phyloP scores from a whole-genome alignment of 2,113 vertebrate genomes.

The Corythornis madagascariensis region DNA sequence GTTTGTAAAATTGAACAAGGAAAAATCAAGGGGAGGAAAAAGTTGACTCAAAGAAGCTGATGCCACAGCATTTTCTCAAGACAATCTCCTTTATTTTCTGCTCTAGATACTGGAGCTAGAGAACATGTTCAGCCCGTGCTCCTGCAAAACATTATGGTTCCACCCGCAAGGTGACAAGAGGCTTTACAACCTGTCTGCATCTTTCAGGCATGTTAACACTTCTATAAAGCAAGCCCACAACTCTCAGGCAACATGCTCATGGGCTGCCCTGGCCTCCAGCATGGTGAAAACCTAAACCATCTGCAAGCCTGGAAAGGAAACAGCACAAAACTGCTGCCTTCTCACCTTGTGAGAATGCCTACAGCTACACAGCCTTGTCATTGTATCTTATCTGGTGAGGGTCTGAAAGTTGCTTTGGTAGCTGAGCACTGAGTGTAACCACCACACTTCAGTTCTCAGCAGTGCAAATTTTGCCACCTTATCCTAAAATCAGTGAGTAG shows the following conservation, averaged over 20 bases:
- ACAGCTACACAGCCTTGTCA: not conserved
- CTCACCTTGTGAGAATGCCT: not conserved
- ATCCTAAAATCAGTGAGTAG: not conserved
- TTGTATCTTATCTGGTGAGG: not conserved
- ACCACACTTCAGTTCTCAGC: not conserved
- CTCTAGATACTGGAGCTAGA: not conserved
- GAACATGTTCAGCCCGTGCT: not conserved
- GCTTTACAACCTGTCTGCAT: conserved; percentile 66
- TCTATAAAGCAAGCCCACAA: conserved; percentile 38
- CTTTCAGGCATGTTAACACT: conserved; percentile 64
- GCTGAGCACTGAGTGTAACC: not conserved
- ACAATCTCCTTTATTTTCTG: not conserved
- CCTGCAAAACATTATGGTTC: conserved; percentile 57
- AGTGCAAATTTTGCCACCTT: not conserved
- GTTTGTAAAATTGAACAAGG: not conserved
- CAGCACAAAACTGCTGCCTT: not conserved
- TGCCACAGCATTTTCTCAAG: not conserved
- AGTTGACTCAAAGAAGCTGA: not conserved
- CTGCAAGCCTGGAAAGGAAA: conserved; percentile 37
- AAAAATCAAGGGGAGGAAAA: not conserved
- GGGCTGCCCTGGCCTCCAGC: conserved; percentile 40
- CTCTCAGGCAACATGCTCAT: not conserved
- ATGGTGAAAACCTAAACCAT: conserved; percentile 51
- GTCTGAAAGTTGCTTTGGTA: not conserved
- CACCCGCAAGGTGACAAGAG: conserved; percentile 53